A percentile compares a stretch with the other conserved stretches of the same genome.
These are phyloP conservation scores for Ceratina australensis DNA, from an alignment of 1,140 invertebrate species.

Conservation along the genomic window DNA sequence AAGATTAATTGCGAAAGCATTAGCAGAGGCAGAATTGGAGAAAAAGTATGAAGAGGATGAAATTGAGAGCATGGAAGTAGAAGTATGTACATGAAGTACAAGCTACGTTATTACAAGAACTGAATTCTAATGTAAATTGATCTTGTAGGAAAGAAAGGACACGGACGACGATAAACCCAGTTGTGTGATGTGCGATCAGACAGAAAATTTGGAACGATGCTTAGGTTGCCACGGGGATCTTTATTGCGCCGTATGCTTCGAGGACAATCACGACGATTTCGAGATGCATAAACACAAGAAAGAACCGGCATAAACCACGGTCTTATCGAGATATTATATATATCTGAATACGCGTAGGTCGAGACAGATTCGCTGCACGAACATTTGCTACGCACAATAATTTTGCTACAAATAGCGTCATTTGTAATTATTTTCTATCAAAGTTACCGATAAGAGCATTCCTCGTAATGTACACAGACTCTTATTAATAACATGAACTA, in stretches of 20 bases:
- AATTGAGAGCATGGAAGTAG: slow-evolving; percentile 64
- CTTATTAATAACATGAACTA: background rate
- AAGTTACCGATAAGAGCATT: background rate
- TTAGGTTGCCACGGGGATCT: slow-evolving; percentile 69
- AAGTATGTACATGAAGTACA: slow-evolving; percentile 43
- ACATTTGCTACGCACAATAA: background rate
- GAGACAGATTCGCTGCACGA: background rate
- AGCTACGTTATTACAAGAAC: background rate
- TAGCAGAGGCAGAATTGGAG: slow-evolving; percentile 71
- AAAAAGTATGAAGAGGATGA: slow-evolving; percentile 63
- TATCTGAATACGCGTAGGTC: too few species aligned
- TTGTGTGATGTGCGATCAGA: slow-evolving; percentile 71
- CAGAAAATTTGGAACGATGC: slow-evolving; percentile 62
- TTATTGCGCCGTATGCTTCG: slow-evolving; percentile 70
- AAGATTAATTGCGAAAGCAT: slow-evolving; percentile 70
- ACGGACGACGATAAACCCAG: slow-evolving; percentile 50
- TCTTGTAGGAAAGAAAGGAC: background rate
- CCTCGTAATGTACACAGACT: background rate
- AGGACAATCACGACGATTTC: slow-evolving; percentile 72
- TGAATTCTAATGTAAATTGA: slow-evolving; percentile 1
- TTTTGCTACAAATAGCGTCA: background rate
- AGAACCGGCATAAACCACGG: slow-evolving; percentile 50
- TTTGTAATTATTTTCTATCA: background rate
- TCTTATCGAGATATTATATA: background rate
- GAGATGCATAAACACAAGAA: slow-evolving; percentile 68